Conservation (phyloP, 2,888 invertebrate genomes). For the Tyria jacobaeae region DNA sequence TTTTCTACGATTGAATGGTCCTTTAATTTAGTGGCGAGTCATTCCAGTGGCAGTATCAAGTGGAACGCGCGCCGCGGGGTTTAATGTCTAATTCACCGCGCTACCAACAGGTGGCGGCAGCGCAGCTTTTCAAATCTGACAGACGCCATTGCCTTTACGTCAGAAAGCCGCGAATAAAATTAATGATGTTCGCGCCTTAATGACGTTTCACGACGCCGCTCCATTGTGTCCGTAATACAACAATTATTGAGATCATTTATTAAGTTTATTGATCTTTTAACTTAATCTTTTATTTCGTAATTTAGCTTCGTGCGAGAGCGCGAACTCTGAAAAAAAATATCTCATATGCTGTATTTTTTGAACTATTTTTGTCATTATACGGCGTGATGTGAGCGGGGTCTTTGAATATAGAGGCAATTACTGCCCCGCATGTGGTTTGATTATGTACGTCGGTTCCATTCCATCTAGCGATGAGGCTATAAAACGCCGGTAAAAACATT, state of each 20-base stretch:
- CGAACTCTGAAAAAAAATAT: slow-evolving; percentile 84
- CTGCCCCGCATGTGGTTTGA: slow-evolving; percentile 86
- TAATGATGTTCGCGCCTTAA: slow-evolving; percentile 86
- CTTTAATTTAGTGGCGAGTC: slow-evolving; percentile 69
- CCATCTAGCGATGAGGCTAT: slow-evolving; percentile 79
- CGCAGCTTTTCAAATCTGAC: slow-evolving; percentile 84
- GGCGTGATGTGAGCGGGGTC: slow-evolving; percentile 84
- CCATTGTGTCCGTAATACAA: slow-evolving; percentile 87
- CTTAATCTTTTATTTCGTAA: slow-evolving; percentile 87
- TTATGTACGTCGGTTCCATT: slow-evolving; percentile 81
- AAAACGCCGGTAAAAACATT: slow-evolving; percentile 79
- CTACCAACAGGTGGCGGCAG: slow-evolving; percentile 86
- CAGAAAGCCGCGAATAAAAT: slow-evolving; percentile 86
- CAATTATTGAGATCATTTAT: slow-evolving; percentile 87
- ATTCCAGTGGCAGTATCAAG: slow-evolving; percentile 84
- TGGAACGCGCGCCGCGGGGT: slow-evolving; percentile 78
- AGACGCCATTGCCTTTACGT: slow-evolving; percentile 85
- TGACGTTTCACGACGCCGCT: slow-evolving; percentile 86
- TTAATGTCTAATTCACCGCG: slow-evolving; percentile 82
- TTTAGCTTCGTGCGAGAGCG: slow-evolving; percentile 83
- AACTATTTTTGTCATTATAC: slow-evolving; percentile 87
- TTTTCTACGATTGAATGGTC: slow-evolving; percentile 59
- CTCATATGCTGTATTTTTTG: slow-evolving; percentile 86
- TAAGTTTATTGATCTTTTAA: slow-evolving; percentile 87
- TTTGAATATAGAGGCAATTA: slow-evolving; percentile 86